Conservation (phyloP, 2,113 vertebrate genomes). For the Eurypyga helias region DNA sequence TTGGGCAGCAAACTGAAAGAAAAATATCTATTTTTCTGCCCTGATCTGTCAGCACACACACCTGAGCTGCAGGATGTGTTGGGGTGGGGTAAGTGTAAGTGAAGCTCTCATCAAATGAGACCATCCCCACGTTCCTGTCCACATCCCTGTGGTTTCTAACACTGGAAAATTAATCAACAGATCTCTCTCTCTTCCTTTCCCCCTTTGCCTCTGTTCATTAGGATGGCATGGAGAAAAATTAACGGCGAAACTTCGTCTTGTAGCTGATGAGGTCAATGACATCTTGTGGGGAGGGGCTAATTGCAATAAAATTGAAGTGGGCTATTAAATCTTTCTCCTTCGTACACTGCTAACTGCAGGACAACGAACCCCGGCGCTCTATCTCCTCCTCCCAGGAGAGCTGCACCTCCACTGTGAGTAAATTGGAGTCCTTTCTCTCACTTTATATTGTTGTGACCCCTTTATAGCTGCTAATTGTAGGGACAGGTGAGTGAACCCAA, state of each 20-base stretch:
- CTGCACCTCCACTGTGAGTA: not conserved
- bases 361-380: not conserved
- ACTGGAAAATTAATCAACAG: not conserved
- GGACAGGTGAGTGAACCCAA: slow-evolving; percentile 57
- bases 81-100: not conserved
- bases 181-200: not conserved
- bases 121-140: not conserved
- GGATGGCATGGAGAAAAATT: not conserved
- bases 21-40: not conserved
- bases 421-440: not conserved
- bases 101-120: not conserved
- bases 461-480: slow-evolving; percentile 53
- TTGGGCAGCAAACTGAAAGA: not conserved
- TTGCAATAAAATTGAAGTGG: slow-evolving; percentile 20
- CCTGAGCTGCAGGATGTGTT: accelerated
- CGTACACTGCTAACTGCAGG: not conserved
- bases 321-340: slow-evolving; percentile 5
- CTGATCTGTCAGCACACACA: accelerated
- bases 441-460: slow-evolving; percentile 3
- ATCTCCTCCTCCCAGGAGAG: not conserved
- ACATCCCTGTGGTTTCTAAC: not conserved
- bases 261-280: not conserved
- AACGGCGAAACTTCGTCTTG: not conserved
- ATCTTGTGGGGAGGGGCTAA: slow-evolving; percentile 54
- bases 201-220: not conserved